These are phyloP conservation scores for Percopsis omiscomaycus DNA, from an alignment of 2,797 vertebrate genomes.

Conservation along the genomic window DNA sequence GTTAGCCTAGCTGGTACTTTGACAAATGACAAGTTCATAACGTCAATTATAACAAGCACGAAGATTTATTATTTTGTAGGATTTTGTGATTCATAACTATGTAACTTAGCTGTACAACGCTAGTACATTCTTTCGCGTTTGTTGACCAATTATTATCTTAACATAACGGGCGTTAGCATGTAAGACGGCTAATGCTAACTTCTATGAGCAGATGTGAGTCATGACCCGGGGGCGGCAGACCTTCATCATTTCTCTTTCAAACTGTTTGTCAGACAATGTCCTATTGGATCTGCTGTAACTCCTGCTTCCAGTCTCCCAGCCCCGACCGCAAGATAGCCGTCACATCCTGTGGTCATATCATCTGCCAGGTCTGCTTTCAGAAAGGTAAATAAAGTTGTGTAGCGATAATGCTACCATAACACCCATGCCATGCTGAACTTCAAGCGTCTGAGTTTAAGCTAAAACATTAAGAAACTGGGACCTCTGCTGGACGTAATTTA, in stretches of 20 bases:
- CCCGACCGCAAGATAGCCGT: slow-evolving; percentile 73
- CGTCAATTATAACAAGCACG: neutral
- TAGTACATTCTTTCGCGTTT: too few relatives aligned
- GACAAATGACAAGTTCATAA: neutral
- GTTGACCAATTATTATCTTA: neutral
- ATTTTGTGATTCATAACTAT: too few relatives aligned
- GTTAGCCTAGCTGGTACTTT: neutral
- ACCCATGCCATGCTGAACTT: neutral
- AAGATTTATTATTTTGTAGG: too few relatives aligned
- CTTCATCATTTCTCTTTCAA: slow-evolving; percentile 7
- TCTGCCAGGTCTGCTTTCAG: slow-evolving; percentile 84
- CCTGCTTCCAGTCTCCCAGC: slow-evolving; percentile 77
- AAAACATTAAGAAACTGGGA: slow-evolving; percentile 44
- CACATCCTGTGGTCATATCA: slow-evolving; percentile 87
- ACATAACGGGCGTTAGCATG: neutral
- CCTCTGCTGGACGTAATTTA: slow-evolving; percentile 53
- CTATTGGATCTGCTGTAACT: slow-evolving; percentile 81
- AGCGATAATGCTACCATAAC: neutral
- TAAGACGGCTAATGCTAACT: neutral
- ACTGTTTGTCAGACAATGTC: slow-evolving; percentile 69
- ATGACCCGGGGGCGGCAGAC: too few relatives aligned
- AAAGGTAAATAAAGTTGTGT: slow-evolving; percentile 76
- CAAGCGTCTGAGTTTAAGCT: neutral
- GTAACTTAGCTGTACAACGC: too few relatives aligned
- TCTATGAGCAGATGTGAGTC: neutral